Evolutionary conservation across 1,140 invertebrate species (phyloP).

Genomic region (Drosophila melanogaster): Release_6_plus_ISO1_MT NC_004354.4:13186501-13187000

Average conservation of each 20-base stretch:
- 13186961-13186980: background rate
- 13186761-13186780: slow-evolving; percentile 52
- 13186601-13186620: slow-evolving; percentile 73
- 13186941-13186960: background rate
- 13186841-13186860: background rate
- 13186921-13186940: slow-evolving; percentile 11
- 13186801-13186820: background rate
- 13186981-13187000: background rate
- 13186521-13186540: background rate
- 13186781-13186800: slow-evolving; percentile 13
- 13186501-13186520: too few species aligned
- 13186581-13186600: slow-evolving; percentile 33
- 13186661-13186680: slow-evolving; percentile 4
- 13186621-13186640: slow-evolving; percentile 70
- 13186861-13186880: slow-evolving; percentile 1
- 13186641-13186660: slow-evolving; percentile 17
- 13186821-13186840: background rate
- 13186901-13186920: background rate
- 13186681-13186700: slow-evolving; percentile 2
- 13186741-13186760: slow-evolving; percentile 66
- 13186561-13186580: slow-evolving; percentile 24
- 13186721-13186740: slow-evolving; percentile 40
- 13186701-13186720: slow-evolving; percentile 8
- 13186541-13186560: slow-evolving; percentile 17
- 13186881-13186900: slow-evolving; percentile 61